A percentile compares a stretch with the other conserved stretches of the same genome.
Evolutionary conservation across 2,113 vertebrate species (phyloP).

Genomic region (Chloropsis cyanopogon): DNA sequence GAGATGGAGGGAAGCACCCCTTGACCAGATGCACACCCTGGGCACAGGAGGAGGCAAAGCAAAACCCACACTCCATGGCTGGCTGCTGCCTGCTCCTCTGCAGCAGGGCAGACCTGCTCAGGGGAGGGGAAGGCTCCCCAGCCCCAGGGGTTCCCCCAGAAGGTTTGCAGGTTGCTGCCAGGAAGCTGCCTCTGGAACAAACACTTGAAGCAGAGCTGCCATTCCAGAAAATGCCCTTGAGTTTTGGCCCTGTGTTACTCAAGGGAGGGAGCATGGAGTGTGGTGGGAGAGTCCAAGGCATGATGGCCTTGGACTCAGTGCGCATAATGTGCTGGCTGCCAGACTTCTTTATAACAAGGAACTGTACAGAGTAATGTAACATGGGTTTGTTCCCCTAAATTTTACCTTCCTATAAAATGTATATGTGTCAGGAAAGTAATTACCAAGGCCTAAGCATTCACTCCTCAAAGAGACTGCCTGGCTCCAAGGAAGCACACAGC

Average conservation of each 20-base stretch:
- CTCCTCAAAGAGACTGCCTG: not conserved
- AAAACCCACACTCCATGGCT: not conserved
- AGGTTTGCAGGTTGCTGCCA: not conserved
- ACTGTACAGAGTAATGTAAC: not conserved
- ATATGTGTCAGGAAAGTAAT: not conserved
- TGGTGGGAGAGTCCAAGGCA: not conserved
- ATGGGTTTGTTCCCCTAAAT: not conserved
- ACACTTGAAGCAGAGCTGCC: not conserved
- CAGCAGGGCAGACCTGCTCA: not conserved
- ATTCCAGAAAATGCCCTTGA: not conserved
- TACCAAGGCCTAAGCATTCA: not conserved
- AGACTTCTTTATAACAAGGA: not conserved
- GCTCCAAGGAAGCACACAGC: not conserved
- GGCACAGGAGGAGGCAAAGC: not conserved
- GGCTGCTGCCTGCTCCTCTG: not conserved
- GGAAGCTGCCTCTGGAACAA: not conserved
- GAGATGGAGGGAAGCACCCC: not conserved
- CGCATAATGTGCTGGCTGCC: not conserved
- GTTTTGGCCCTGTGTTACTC: not conserved
- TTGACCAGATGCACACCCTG: not conserved
- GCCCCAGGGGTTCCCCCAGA: not conserved
- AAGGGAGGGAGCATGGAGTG: fast-evolving
- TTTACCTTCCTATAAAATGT: not conserved
- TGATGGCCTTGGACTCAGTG: too few species aligned
- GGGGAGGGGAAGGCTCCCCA: not conserved